Evolutionary conservation across 2,113 vertebrate species (phyloP).

Genomic region (Heterotilapia buettikoferi): DNA sequence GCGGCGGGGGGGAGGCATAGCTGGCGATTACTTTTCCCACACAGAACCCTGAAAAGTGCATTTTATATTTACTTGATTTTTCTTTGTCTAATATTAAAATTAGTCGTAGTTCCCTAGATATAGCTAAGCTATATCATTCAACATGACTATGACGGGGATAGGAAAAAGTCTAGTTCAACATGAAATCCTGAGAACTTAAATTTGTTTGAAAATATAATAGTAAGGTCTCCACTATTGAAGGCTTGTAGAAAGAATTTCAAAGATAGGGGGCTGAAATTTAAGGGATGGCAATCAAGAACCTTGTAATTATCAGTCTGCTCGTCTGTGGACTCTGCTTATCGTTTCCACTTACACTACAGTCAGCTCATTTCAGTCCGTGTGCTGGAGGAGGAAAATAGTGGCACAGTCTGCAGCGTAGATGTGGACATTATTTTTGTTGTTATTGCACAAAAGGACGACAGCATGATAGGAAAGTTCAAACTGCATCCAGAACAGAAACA

Average conservation of each 20-base stretch:
- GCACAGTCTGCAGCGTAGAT: not conserved
- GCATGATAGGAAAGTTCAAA: not conserved
- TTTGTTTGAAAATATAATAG: not conserved
- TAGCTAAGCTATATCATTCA: not conserved
- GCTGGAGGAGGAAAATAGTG: not conserved
- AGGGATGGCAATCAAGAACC: not conserved
- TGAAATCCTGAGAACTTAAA: not conserved
- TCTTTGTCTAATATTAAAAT: not conserved
- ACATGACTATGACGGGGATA: not conserved
- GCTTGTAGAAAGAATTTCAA: not conserved
- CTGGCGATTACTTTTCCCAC: not conserved
- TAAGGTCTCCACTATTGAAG: not conserved
- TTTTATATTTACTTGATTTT: not conserved
- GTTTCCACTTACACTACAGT: not conserved
- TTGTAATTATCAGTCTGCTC: not conserved
- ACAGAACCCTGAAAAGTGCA: accelerated
- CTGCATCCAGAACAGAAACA: not conserved
- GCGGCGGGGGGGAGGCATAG: no score
- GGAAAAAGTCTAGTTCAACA: not conserved
- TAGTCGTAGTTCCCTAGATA: accelerated
- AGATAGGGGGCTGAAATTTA: accelerated
- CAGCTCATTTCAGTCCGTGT: not conserved
- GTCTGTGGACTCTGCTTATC: not conserved
- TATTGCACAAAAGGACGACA: not conserved
- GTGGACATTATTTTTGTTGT: not conserved